Evolutionary conservation across 2,113 vertebrate species (phyloP).

Genomic region (Leptosomus discolor): DNA sequence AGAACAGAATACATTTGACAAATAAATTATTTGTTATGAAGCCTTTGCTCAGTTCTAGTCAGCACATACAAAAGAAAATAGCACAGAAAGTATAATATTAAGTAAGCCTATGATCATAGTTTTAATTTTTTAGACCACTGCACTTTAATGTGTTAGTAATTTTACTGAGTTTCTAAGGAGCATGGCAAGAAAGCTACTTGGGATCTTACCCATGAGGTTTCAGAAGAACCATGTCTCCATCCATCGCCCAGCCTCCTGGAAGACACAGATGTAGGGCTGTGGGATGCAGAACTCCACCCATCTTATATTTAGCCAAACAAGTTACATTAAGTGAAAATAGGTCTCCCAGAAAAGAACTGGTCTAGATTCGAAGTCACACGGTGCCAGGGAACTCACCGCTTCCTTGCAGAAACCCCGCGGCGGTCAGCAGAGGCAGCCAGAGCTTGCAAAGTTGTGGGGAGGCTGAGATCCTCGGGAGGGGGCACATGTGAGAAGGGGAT

Average conservation of each 20-base stretch:
- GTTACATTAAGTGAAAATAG: neutral
- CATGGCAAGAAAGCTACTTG: neutral
- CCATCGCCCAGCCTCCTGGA: neutral
- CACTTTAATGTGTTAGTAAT: neutral
- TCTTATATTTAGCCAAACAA: neutral
- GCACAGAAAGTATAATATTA: neutral
- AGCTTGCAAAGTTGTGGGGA: neutral
- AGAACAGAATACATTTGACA: neutral
- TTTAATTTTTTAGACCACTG: neutral
- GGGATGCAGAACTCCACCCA: neutral
- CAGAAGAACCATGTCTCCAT: neutral
- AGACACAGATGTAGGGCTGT: neutral
- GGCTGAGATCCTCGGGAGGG: neutral
- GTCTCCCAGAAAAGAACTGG: neutral
- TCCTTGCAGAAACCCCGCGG: neutral
- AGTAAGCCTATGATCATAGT: neutral
- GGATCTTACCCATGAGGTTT: neutral
- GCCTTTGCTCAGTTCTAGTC: conserved; percentile 29
- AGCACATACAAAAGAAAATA: conserved; percentile 19
- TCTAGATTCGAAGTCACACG: neutral
- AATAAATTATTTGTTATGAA: conserved; percentile 65
- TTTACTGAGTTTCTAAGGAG: neutral
- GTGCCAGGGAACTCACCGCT: neutral
- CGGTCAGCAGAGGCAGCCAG: neutral
- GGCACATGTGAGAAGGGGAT: neutral